A percentile compares a stretch with the other conserved stretches of the same genome.
Evolutionary conservation across 23 tunicate species (phyloP).

Genomic region (Corella eumyota): DNA sequence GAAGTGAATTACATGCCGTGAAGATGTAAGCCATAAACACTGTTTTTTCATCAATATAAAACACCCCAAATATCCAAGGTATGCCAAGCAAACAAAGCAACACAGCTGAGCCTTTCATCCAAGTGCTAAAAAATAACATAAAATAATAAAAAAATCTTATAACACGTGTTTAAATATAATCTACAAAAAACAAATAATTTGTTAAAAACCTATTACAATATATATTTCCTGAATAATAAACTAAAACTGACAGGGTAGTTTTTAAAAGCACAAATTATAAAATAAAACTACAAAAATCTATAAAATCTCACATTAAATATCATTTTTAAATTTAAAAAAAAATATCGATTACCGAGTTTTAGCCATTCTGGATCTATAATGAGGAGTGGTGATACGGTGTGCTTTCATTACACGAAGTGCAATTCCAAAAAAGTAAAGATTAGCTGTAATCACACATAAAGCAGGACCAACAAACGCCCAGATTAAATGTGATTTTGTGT

Average conservation of each 20-base stretch:
- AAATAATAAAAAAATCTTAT: neutral
- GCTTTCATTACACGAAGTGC: constrained; percentile 38
- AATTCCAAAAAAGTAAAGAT: constrained; percentile 27
- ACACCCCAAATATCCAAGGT: constrained; percentile 49
- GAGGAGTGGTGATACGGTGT: constrained; percentile 24
- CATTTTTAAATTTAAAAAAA: too few species aligned
- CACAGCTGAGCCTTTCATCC: constrained; percentile 44
- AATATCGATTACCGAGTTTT: constrained; percentile 28
- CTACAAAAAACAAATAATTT: too few species aligned
- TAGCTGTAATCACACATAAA: constrained; percentile 19
- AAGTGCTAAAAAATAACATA: constrained; percentile 12
- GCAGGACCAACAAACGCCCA: constrained; percentile 65
- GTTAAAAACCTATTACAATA: too few species aligned
- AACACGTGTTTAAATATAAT: too few species aligned
- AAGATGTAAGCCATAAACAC: constrained; percentile 45
- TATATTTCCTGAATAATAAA: too few species aligned
- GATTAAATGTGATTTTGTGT: constrained; percentile 20
- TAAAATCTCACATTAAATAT: too few species aligned
- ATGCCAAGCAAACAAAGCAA: constrained; percentile 44
- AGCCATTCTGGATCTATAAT: constrained; percentile 8
- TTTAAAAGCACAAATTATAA: too few species aligned
- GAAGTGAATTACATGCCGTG: constrained; percentile 33
- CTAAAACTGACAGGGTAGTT: too few species aligned
- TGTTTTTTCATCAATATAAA: constrained; percentile 20
- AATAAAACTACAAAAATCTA: too few species aligned